Evolutionary conservation across 2,797 vertebrate genomes (phyloP).

Genomic region (Pitangus sulphuratus): DNA sequence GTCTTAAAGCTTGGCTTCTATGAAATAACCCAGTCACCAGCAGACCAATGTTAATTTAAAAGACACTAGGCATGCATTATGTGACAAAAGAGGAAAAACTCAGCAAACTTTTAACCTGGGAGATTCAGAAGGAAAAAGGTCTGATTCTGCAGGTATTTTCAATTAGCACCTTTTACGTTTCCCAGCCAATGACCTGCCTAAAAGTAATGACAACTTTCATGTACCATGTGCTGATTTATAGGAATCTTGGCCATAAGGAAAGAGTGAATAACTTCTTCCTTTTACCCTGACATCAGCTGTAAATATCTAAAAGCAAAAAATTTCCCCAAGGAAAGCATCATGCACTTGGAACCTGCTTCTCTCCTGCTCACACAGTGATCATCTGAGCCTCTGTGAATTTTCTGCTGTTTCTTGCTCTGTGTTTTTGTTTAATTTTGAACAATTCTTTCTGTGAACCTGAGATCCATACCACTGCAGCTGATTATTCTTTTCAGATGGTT

Average conservation of each 20-base stretch:
- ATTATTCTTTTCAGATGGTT: constrained; percentile 60
- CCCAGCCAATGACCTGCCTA: constrained; percentile 17
- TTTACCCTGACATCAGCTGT: not conserved
- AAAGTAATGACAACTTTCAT: constrained; percentile 54
- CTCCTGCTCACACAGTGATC: not conserved
- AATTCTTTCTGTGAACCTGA: not conserved
- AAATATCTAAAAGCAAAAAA: constrained; percentile 30
- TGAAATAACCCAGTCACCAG: not conserved
- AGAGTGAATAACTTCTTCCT: not conserved
- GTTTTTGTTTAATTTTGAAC: constrained; percentile 7
- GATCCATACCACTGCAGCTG: constrained; percentile 26
- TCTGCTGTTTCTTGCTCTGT: not conserved
- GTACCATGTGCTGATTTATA: constrained; percentile 5
- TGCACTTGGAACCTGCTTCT: not conserved
- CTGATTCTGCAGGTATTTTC: constrained; percentile 56
- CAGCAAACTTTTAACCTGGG: constrained; percentile 35
- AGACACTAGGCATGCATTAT: not conserved
- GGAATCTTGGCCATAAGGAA: constrained; percentile 4
- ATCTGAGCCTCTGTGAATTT: not conserved
- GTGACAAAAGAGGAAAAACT: constrained; percentile 20
- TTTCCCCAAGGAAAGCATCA: not conserved
- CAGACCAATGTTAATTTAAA: constrained; percentile 42
- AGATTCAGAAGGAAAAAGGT: constrained; percentile 40
- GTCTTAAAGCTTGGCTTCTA: constrained; percentile 25
- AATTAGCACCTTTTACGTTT: constrained; percentile 54